A percentile compares a stretch with the other conserved stretches of the same genome.
These are phyloP conservation scores for Cnemophilus loriae DNA, from an alignment of 2,113 vertebrate genomes.

Conservation along the genomic window DNA sequence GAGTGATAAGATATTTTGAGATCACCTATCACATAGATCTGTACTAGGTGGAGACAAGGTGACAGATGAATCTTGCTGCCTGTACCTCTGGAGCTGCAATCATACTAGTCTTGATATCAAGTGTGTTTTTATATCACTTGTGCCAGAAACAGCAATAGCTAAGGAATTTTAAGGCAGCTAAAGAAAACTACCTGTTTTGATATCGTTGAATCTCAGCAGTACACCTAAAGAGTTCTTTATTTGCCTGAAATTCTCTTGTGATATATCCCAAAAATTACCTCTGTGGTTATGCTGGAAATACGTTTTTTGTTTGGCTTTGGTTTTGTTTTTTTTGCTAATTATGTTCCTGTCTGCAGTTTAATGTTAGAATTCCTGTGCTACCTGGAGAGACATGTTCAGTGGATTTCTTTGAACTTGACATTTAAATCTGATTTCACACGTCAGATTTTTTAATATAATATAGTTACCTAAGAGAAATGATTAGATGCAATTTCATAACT, in stretches of 20 bases:
- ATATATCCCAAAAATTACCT: not conserved
- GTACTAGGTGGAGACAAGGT: slow-evolving; percentile 11
- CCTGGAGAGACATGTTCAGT: not conserved
- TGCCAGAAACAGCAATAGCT: not conserved
- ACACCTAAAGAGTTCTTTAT: not conserved
- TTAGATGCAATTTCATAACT: not conserved
- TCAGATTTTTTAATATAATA: not conserved
- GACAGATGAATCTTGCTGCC: slow-evolving; percentile 9
- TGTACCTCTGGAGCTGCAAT: slow-evolving; percentile 15
- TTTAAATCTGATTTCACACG: not conserved
- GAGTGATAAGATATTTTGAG: not conserved
- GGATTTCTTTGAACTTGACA: not conserved
- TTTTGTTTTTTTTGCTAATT: not conserved
- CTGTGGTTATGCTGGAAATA: not conserved
- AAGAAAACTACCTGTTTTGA: not conserved
- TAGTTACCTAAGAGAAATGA: not conserved
- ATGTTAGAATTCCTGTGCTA: not conserved
- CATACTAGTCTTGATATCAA: not conserved
- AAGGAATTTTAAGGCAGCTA: not conserved
- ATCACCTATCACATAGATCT: slow-evolving; percentile 5
- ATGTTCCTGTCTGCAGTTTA: not conserved
- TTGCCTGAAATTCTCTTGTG: not conserved
- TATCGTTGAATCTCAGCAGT: not conserved
- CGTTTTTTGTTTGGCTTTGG: not conserved
- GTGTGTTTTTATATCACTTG: not conserved